These are phyloP conservation scores for Lampris incognitus DNA, from an alignment of 2,113 vertebrate species.

Conservation along the genomic window DNA sequence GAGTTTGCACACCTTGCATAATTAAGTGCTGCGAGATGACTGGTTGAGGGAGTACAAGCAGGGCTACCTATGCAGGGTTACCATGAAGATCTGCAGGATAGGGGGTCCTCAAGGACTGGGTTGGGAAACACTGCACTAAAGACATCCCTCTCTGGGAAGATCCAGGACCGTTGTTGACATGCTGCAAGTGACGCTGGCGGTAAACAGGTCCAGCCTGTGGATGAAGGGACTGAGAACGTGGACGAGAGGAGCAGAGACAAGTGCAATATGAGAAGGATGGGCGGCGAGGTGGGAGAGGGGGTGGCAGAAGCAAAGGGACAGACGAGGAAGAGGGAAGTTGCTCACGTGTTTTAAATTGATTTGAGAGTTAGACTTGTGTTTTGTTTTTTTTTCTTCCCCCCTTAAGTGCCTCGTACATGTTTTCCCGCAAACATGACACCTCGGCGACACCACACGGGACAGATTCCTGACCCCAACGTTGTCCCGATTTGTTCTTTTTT, in stretches of 20 bases:
- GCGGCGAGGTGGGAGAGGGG: slow-evolving; percentile 33
- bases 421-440: not conserved
- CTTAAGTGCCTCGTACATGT: slow-evolving; percentile 50
- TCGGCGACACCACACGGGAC: slow-evolving; percentile 22
- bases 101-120: too few species aligned
- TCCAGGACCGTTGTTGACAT: not conserved
- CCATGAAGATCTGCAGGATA: too few species aligned
- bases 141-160: too few species aligned
- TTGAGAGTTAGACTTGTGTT: slow-evolving; percentile 33
- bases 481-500: slow-evolving; percentile 16
- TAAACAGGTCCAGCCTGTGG: slow-evolving; percentile 28
- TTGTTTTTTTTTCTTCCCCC: slow-evolving; percentile 9
- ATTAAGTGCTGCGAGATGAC: too few species aligned
- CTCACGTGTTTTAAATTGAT: slow-evolving; percentile 41
- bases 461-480: slow-evolving; percentile 10
- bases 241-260: slow-evolving; percentile 52
- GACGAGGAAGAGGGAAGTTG: slow-evolving; percentile 51
- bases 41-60: too few species aligned
- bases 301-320: slow-evolving; percentile 61
- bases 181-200: slow-evolving; percentile 18
- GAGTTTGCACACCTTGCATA: too few species aligned
- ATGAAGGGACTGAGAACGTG: slow-evolving; percentile 36
- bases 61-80: too few species aligned
- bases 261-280: slow-evolving; percentile 68
- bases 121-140: too few species aligned